Conservation (phyloP, 2,888 invertebrate genomes). For the Harmothoe impar region DNA sequence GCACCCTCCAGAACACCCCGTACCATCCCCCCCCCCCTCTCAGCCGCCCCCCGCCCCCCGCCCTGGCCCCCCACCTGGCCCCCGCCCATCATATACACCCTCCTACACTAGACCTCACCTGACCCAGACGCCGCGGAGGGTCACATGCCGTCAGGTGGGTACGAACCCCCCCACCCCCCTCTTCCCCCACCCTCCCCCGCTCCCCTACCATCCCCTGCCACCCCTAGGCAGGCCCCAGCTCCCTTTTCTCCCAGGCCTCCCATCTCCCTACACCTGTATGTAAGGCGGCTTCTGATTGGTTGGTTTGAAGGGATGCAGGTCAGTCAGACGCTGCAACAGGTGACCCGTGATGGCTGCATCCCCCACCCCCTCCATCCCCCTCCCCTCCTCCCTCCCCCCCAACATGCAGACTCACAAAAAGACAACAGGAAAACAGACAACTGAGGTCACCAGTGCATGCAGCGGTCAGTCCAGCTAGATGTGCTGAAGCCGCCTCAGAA, state of each 20-base stretch:
- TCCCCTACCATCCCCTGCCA: neutral
- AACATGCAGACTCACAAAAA: no score
- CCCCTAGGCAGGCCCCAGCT: no score
- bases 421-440: no score
- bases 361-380: neutral
- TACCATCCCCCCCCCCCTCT: no score
- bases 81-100: neutral
- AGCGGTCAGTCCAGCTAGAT: no score
- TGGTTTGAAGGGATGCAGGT: slow-evolving; percentile 28
- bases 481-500: no score
- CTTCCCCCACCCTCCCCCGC: neutral
- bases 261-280: no score
- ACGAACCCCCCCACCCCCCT: neutral
- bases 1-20: no score
- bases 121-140: neutral
- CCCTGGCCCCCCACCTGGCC: no score
- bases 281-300: neutral
- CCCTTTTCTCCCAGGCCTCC: no score
- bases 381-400: neutral
- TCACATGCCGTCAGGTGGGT: neutral
- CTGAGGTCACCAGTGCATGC: no score
- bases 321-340: neutral
- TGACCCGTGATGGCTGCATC: neutral
- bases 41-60: no score
- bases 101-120: neutral